These are phyloP conservation scores for Stenchaetothrips biformis DNA, from an alignment of 2,888 invertebrate genomes.

Conservation along the genomic window DNA sequence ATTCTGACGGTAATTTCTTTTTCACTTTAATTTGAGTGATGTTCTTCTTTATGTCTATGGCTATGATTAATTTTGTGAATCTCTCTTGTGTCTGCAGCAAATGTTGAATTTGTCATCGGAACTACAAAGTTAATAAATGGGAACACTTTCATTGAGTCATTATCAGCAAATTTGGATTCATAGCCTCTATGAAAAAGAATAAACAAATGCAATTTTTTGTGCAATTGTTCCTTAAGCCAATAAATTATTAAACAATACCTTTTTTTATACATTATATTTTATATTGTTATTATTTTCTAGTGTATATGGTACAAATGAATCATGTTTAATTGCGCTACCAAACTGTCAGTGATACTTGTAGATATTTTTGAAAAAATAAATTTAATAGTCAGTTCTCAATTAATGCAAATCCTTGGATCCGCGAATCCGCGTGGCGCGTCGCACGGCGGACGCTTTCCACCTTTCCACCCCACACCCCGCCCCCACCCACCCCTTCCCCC, in stretches of 20 bases:
- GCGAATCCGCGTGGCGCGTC: too few relatives aligned
- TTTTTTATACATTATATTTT: not conserved
- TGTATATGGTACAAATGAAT: not conserved
- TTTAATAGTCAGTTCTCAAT: too few relatives aligned
- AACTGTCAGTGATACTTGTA: not conserved
- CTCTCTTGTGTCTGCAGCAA: conserved; percentile 46
- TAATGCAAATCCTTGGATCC: not conserved
- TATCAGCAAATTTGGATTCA: conserved; percentile 53
- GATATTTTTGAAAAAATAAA: not conserved
- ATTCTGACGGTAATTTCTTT: conserved; percentile 44
- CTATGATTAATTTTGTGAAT: conserved; percentile 31
- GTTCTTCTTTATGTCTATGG: conserved; percentile 36
- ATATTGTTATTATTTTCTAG: not conserved
- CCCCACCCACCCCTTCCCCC: conserved; percentile 4
- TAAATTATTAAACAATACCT: not conserved
- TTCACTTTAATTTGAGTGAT: conserved; percentile 33
- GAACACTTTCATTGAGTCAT: conserved; percentile 71
- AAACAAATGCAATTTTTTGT: not conserved
- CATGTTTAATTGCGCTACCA: too few relatives aligned
- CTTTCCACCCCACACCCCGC: not conserved
- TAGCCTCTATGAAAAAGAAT: conserved; percentile 9
- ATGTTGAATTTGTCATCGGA: conserved; percentile 83
- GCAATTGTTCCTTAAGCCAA: not conserved
- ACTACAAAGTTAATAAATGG: conserved; percentile 93
- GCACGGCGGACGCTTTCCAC: not conserved